These are phyloP conservation scores for Blera fallax DNA, from an alignment of 2,888 invertebrate genomes.

Conservation along the genomic window DNA sequence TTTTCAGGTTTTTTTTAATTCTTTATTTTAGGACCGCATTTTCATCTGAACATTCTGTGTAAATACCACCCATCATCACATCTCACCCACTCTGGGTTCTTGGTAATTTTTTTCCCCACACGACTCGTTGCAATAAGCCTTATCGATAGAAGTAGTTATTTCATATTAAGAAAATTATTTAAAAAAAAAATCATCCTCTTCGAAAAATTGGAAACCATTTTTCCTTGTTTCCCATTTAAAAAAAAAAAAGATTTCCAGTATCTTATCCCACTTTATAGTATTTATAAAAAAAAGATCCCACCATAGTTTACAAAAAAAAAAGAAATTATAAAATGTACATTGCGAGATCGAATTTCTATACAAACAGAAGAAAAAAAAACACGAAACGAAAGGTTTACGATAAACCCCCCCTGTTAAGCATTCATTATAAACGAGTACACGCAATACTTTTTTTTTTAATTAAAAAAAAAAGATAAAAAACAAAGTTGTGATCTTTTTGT, in stretches of 20 bases:
- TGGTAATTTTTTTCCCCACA: not conserved
- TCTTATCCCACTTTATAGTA: slow-evolving; percentile 65
- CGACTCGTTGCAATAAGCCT: slow-evolving; percentile 59
- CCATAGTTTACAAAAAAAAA: slow-evolving; percentile 79
- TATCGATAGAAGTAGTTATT: slow-evolving; percentile 39
- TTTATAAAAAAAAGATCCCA: slow-evolving; percentile 79
- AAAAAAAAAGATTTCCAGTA: slow-evolving; percentile 4
- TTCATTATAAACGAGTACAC: slow-evolving; percentile 6
- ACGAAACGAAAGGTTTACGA: slow-evolving; percentile 30
- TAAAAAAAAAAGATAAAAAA: slow-evolving; percentile 35
- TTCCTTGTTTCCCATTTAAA: slow-evolving; percentile 10
- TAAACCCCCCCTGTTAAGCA: not conserved
- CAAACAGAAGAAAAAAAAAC: slow-evolving; percentile 22
- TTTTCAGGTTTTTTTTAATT: no score
- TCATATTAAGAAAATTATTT: slow-evolving; percentile 8
- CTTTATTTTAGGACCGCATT: no score
- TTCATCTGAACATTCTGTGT: no score
- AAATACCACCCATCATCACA: no score
- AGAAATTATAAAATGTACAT: slow-evolving; percentile 30
- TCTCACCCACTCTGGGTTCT: not conserved
- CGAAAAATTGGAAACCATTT: slow-evolving; percentile 21
- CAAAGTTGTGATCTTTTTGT: slow-evolving; percentile 72
- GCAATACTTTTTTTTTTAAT: slow-evolving; percentile 54
- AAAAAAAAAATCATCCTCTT: not conserved
- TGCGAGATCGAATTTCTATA: slow-evolving; percentile 69